Conservation (phyloP, 2,797 vertebrate genomes). For the Echeneis naucrates region DNA sequence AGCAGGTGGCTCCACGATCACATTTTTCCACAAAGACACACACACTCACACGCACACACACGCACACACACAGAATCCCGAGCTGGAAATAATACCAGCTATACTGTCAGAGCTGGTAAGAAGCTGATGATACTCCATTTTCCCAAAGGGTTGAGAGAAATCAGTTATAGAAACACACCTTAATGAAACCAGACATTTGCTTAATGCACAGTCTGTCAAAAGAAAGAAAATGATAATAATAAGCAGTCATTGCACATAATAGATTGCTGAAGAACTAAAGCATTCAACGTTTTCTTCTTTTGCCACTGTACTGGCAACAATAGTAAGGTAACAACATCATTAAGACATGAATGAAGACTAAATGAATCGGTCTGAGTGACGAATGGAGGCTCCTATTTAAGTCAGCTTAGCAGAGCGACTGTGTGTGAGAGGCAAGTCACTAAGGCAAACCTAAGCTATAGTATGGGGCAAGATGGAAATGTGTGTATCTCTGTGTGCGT, state of each 20-base stretch:
- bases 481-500: too few species aligned
- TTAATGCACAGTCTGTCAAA: conserved; percentile 21
- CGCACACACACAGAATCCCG: too few species aligned
- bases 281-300: conserved; percentile 57
- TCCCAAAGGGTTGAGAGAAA: conserved; percentile 1
- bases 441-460: conserved; percentile 38
- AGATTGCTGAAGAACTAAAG: conserved; percentile 26
- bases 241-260: conserved; percentile 35
- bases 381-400: conserved; percentile 62
- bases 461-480: conserved; percentile 24
- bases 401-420: conserved; percentile 44
- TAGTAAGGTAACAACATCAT: conserved; percentile 71
- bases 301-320: conserved; percentile 39
- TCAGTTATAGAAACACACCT: not conserved
- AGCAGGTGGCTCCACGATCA: not conserved
- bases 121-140: not conserved
- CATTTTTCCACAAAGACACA: not conserved
- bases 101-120: not conserved
- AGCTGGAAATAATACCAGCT: not conserved
- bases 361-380: conserved; percentile 65
- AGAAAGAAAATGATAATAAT: conserved; percentile 8
- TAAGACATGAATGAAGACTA: conserved; percentile 62
- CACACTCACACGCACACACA: not conserved
- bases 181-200: conserved; percentile 16
- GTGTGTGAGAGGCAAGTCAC: conserved; percentile 40